These are phyloP conservation scores for Alviniconcha marisindica DNA, from an alignment of 1,140 invertebrate species.

Conservation along the genomic window DNA sequence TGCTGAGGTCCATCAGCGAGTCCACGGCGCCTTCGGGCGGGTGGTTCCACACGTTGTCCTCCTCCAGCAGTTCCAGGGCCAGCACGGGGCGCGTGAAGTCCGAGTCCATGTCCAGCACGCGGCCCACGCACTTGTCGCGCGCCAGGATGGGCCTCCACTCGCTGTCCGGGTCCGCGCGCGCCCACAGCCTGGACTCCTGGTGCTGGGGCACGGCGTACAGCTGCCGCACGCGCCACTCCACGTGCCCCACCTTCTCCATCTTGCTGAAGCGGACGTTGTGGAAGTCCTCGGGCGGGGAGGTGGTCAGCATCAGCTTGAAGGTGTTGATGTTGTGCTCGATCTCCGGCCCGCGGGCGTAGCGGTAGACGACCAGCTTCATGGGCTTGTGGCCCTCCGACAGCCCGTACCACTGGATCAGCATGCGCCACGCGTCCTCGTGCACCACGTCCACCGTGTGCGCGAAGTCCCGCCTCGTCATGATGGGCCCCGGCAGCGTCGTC, in stretches of 20 bases:
- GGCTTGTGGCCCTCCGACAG: constrained; percentile 69
- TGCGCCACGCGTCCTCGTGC: constrained; percentile 71
- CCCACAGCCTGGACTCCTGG: constrained; percentile 66
- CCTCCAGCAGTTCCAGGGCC: constrained; percentile 61
- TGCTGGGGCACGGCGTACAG: constrained; percentile 58
- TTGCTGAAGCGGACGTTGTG: constrained; percentile 72
- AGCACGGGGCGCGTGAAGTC: constrained; percentile 68
- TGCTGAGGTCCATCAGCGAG: neutral
- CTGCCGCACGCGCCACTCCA: constrained; percentile 67
- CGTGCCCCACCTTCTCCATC: constrained; percentile 71
- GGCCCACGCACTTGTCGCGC: constrained; percentile 68
- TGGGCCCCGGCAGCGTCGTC: constrained; percentile 64
- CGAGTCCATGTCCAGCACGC: constrained; percentile 67
- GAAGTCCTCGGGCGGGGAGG: constrained; percentile 66
- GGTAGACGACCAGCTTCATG: constrained; percentile 71
- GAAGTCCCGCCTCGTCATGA: constrained; percentile 67
- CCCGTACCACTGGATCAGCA: constrained; percentile 71
- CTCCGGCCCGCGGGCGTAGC: constrained; percentile 65
- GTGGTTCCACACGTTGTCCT: constrained; percentile 58
- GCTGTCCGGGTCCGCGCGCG: constrained; percentile 65
- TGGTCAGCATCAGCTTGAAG: constrained; percentile 68
- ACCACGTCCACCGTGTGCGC: constrained; percentile 71
- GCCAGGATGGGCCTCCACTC: constrained; percentile 64
- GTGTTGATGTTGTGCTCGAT: constrained; percentile 72
- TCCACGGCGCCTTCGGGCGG: constrained; percentile 53